Evolutionary conservation across 1,140 invertebrate genomes (phyloP).

Genomic region (Kradibia gibbosae): DNA sequence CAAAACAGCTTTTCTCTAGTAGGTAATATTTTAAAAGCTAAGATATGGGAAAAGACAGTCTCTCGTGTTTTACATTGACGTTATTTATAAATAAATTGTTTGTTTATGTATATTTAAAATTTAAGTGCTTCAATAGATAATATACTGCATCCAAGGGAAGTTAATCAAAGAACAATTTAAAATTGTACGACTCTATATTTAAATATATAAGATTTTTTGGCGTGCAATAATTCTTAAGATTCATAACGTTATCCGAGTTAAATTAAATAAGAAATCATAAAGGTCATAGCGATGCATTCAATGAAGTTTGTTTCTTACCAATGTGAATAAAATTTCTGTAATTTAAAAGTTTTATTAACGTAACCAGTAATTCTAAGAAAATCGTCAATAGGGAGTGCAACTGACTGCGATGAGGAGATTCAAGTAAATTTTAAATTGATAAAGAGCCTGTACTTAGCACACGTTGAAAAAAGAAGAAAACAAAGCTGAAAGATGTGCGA

Average conservation of each 20-base stretch:
- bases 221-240: neutral
- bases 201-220: neutral
- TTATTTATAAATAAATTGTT: no score
- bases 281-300: no score
- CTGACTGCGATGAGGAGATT: neutral
- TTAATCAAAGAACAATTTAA: neutral
- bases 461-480: neutral
- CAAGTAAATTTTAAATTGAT: neutral
- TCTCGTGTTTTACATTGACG: neutral
- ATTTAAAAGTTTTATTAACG: no score
- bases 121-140: neutral
- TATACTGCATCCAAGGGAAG: neutral
- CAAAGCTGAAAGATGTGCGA: neutral
- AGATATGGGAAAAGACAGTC: neutral
- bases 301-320: no score
- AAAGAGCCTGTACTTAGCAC: neutral
- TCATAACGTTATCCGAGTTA: no score
- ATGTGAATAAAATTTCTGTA: no score
- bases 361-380: no score
- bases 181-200: neutral
- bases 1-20: neutral
- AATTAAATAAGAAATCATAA: no score
- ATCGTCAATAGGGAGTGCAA: no score
- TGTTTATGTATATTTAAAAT: no score
- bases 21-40: conserved; percentile 1